A percentile compares a stretch with the other conserved stretches of the same genome.
Evolutionary conservation across 2,888 invertebrate species (phyloP).

Genomic region (Drymonia ruficornis): DNA sequence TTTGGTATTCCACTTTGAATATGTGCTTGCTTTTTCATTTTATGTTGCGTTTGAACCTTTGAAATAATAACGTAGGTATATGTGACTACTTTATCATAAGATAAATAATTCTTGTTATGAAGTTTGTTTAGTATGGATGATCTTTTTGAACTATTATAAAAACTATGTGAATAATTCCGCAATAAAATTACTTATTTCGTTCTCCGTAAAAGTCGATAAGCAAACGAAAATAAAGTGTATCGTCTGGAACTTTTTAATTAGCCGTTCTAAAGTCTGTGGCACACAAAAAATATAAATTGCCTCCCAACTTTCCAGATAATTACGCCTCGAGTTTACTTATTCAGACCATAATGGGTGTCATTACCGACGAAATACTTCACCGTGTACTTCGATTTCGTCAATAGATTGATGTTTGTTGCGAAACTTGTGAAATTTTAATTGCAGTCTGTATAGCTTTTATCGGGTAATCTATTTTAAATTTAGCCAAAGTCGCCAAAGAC

Average conservation of each 20-base stretch:
- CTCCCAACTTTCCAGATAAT: constrained; percentile 32
- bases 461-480: constrained; percentile 24
- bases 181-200: not conserved
- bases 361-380: constrained; percentile 31
- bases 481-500: constrained; percentile 14
- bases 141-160: too few relatives aligned
- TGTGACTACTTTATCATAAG: too few relatives aligned
- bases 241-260: constrained; percentile 31
- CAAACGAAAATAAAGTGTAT: constrained; percentile 16
- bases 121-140: too few relatives aligned
- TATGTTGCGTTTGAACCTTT: too few relatives aligned
- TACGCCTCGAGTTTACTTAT: constrained; percentile 35
- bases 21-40: not conserved
- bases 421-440: constrained; percentile 44
- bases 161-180: too few relatives aligned
- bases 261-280: constrained; percentile 18
- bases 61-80: too few relatives aligned
- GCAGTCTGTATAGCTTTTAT: constrained; percentile 34
- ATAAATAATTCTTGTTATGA: too few relatives aligned
- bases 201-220: constrained; percentile 6
- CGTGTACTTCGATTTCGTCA: constrained; percentile 27
- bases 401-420: constrained; percentile 41
- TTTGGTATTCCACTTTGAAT: constrained; percentile 18
- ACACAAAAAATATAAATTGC: constrained; percentile 28
- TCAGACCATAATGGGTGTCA: constrained; percentile 34